Base-by-base conservation (phyloP, 2,797 vertebrate genomes). In the Enteromius anoplus region DNA sequence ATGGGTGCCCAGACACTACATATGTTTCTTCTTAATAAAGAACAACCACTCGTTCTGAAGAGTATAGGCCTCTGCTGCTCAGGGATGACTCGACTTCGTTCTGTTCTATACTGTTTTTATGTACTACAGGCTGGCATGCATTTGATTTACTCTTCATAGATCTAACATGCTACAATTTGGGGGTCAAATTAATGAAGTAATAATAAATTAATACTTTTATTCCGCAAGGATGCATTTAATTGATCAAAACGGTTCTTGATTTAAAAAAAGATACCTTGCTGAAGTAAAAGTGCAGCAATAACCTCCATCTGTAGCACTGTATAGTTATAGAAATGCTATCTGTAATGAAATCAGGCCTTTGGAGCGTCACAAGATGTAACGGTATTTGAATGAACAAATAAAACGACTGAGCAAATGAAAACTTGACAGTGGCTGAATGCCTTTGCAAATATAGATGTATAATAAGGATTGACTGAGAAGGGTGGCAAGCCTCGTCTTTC, bases 11-110 rank as follows among this genome's bases (percentile, higher is more conserved):
- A 86, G 84, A 90, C 91, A 91, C 92, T 93, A 93, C 93, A 94
- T 93, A 93, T 94, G 93, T 93, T 94, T 93, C 93, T 92, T 91
- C 92, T 93, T 93, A 94, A 94, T 94, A 92, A 93, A 88, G 86
- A 88, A 78, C 84, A 90, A 88, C 80, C 89, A 88, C 89, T 90
- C 78, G 78, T 88, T 89, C 89, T 85, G 87, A 87, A 88, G 87
- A 88, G 88, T 87, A 84, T 49, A 88, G 91, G 40, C 88, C 89
- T 91, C 40, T 72, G 83, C 78, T 87, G 91, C 85, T 81, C 45
- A 8, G 12, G 90, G 78, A 86, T 84, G n/a, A 66, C 62, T 73
- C 45, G 3, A 45, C 23, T 62, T 34, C 14, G 4, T 34, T 73
- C 21, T 71, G 68, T 49, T 29, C 70, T 58, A 42, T 42, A 32